Conservation (phyloP, 2,113 vertebrate genomes). For the Chaetops frenatus region DNA sequence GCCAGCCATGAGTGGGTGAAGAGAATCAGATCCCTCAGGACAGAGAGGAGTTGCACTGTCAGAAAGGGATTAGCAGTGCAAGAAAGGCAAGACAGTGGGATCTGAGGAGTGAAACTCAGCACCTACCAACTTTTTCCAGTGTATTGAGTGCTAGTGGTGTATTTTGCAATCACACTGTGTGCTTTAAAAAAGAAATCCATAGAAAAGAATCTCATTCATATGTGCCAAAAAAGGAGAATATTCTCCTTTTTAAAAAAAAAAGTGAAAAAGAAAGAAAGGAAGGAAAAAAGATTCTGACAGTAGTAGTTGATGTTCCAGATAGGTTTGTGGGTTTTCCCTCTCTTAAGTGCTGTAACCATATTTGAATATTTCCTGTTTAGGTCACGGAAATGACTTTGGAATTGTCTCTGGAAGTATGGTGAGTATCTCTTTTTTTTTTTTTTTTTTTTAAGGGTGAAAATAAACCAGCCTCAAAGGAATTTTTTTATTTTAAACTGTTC, state of each 20-base stretch:
- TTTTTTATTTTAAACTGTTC: background rate
- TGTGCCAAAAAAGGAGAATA: background rate
- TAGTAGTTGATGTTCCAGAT: background rate
- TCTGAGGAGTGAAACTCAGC: background rate
- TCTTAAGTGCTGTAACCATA: background rate
- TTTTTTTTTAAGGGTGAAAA: background rate
- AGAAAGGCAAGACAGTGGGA: background rate
- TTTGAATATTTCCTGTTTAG: constrained; percentile 67
- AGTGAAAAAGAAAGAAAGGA: background rate
- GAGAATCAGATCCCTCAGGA: background rate
- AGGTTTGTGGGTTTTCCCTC: background rate
- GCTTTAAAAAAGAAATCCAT: background rate
- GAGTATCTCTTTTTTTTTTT: constrained; percentile 49
- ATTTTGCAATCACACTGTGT: background rate
- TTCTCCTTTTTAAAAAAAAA: background rate
- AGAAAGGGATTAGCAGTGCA: background rate
- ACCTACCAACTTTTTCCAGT: background rate
- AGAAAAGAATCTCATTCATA: background rate
- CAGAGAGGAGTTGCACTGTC: background rate
- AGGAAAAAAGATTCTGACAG: background rate
- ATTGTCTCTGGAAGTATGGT: constrained; percentile 91
- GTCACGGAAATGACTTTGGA: constrained; percentile 89
- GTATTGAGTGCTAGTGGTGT: background rate
- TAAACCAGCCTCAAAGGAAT: background rate
- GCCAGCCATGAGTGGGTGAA: background rate